Evolutionary conservation across 2,888 invertebrate species (phyloP), one percentile per base, ranked within the genome.

Genomic region (Morinoia aosen): DNA sequence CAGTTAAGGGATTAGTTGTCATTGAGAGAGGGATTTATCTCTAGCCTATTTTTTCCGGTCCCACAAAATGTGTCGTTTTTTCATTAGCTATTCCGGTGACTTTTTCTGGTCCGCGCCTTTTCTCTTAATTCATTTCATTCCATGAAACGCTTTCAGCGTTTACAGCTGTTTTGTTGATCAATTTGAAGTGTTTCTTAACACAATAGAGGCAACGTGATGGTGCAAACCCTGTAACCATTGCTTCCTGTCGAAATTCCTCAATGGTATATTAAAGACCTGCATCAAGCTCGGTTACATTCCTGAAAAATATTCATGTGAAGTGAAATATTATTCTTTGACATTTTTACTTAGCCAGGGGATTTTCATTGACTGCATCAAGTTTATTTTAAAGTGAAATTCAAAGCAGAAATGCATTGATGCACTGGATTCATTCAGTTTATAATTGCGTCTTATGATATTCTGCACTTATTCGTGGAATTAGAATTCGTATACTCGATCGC

Each of bases 1-100:
- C 19, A 90, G 90, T 90, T 90, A 90, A 90, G 40, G 90, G 90
- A 90, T 90, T 90, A 40, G 14, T 40, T 90, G 90, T 40, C 90
- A 90, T 90, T 39, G 90, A 40, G 16, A 40, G 16, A 16, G 16
- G 90, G 90, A 90, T 90, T 90, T 39, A 39, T 40, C 40, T 4
- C 40, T 39, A 90, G 39, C 33, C 25, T 33, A 76, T 76, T 76
- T 61, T 48, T 76, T 33, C 76, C 76, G 76, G 76, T 76, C 76
- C 76, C 76, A 61, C 76, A 76, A 76, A 16, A 76, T 19, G 76
- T 61, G 12, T 16, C 76, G 25, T 8, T 76, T 76, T 76, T 76
- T 33, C 25, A 33, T 76, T 33, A 33, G 76, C 76, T 76, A 25
- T 19, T 76, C 76, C 3, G 25, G 33, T 10, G 76, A 76, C 33